Evolutionary conservation across 2,797 vertebrate species (phyloP).

Genomic region (Typhlichthys subterraneus): DNA sequence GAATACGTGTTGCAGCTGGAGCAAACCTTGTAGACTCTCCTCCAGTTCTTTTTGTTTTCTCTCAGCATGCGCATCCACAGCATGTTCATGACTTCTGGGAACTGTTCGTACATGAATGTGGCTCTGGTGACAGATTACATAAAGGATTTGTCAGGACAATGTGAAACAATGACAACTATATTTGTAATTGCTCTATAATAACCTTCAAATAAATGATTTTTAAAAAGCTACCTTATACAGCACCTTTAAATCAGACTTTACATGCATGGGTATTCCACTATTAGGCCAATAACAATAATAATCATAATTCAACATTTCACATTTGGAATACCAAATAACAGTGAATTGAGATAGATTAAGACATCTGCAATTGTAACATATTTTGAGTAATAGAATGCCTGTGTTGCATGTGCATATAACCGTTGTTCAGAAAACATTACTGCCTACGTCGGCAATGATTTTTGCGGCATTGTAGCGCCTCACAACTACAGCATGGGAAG

Average conservation of each 20-base stretch:
- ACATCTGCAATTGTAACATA: too few species aligned
- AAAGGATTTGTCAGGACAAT: background rate
- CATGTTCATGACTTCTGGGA: constrained; percentile 93
- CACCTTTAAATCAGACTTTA: too few species aligned
- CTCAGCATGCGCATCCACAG: constrained; percentile 90
- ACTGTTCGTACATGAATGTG: constrained; percentile 91
- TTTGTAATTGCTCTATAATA: background rate
- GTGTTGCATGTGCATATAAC: too few species aligned
- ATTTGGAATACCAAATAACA: too few species aligned
- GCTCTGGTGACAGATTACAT: constrained; percentile 65
- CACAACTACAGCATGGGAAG: background rate
- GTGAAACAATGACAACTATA: background rate
- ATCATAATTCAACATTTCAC: too few species aligned
- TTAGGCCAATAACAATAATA: too few species aligned
- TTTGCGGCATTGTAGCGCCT: constrained; percentile 3
- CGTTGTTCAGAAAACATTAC: too few species aligned
- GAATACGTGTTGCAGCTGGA: background rate
- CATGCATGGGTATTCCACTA: too few species aligned
- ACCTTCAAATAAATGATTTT: background rate
- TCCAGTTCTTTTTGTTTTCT: constrained; percentile 93
- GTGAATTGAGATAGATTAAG: too few species aligned
- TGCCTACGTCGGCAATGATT: too few species aligned
- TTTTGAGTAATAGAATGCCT: too few species aligned
- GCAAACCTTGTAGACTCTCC: constrained; percentile 95
- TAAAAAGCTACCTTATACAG: too few species aligned